Base-by-base conservation (phyloP, 2,888 invertebrate species). In the Pimpla rufipes region DNA sequence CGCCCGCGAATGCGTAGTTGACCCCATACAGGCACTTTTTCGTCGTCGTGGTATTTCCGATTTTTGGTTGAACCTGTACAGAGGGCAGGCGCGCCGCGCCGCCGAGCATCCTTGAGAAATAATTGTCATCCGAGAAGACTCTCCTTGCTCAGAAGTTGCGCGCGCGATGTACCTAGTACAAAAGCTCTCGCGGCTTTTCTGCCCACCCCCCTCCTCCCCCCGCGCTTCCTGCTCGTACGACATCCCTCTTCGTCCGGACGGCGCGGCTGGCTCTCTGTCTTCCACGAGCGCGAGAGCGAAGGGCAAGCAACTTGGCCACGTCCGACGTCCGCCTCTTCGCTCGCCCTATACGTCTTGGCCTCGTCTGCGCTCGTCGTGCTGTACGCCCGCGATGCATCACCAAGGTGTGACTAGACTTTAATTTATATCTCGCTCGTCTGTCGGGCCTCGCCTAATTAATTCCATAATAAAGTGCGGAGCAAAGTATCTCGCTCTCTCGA, bases 91-190 rank as follows among this genome's bases (percentile, higher is more conserved):
- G 57, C 42, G 77, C 79, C 77, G 79, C 35, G 52, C 40, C 55
- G 13, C 73, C 52, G 67, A 62, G 82, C 82, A 83, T 87, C 87
- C 88, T 90, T 87, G 81, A 88, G 87, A 88, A 90, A 90, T 90
- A 90, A 90, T 90, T 90, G 90, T 90, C 89, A 89, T 89, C 89
- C 87, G 85, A 90, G 89, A 88, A 87, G 87, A 79, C 79, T 85
- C 80, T 79, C 82, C 83, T 52, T 71, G 83, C 64, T 3, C 21
- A 47, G 29, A 64, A 52, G 52, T 52, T 59, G 62, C 70, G 62
- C 70, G 62, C 70, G n/a, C 77, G 77, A 77, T 80, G 66, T 81
- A 66, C 75, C 64, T 83, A 62, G 50, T 67, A 82, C 81, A 82
- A 79, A 79, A 79, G 78, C 76, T 85, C 73, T 55, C 77, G 47